Evolutionary conservation across 2,797 vertebrate species (phyloP).

Genomic region (Botia kubotai): DNA sequence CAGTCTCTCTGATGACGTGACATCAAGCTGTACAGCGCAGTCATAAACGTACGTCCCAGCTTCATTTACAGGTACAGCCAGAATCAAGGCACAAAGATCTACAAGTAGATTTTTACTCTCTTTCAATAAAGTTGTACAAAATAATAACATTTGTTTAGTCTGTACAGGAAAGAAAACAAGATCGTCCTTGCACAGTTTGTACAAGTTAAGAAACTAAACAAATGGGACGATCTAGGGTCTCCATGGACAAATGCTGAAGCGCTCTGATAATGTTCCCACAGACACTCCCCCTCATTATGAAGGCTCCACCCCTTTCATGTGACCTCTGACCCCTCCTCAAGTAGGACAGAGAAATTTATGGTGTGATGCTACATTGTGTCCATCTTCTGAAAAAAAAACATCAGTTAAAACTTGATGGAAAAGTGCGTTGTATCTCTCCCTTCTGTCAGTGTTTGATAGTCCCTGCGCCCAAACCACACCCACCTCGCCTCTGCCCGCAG

Average conservation of each 20-base stretch:
- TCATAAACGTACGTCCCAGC: constrained; percentile 91
- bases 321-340: constrained; percentile 80
- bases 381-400: constrained; percentile 75
- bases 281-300: not conserved
- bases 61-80: constrained; percentile 92
- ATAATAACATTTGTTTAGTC: constrained; percentile 97
- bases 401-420: constrained; percentile 84
- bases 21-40: constrained; percentile 95
- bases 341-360: constrained; percentile 88
- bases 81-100: constrained; percentile 92
- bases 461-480: constrained; percentile 10
- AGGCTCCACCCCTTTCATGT: not conserved
- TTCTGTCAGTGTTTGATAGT: constrained; percentile 51
- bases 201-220: constrained; percentile 86
- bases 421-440: constrained; percentile 82
- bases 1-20: constrained; percentile 87
- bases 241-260: constrained; percentile 77
- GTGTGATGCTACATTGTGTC: constrained; percentile 87
- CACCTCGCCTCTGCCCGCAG: constrained; percentile 64
- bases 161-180: constrained; percentile 84
- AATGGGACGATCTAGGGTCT: constrained; percentile 61
- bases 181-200: constrained; percentile 91
- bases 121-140: constrained; percentile 98
- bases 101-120: constrained; percentile 87
- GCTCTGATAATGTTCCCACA: too few species aligned